Evolutionary conservation across 2,113 vertebrate genomes (phyloP).

Genomic region (Tretioscincus oriximinensis): DNA sequence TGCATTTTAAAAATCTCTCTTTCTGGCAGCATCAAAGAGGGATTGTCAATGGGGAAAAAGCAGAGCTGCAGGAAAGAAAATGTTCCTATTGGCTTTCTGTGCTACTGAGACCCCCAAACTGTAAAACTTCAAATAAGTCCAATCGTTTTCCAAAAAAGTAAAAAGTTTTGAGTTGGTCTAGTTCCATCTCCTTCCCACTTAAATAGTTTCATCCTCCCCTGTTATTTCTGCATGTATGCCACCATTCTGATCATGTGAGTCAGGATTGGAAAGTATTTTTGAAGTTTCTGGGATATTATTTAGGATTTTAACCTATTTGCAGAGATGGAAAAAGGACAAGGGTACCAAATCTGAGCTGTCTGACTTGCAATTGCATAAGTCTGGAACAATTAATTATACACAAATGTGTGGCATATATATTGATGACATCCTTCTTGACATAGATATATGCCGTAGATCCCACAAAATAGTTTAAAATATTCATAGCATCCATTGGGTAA

Average conservation of each 20-base stretch:
- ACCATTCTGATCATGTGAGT: not conserved
- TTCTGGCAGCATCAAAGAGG: constrained; percentile 49
- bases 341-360: not conserved
- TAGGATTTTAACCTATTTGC: not conserved
- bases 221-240: not conserved
- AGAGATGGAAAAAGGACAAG: not conserved
- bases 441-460: not conserved
- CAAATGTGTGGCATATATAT: too few relatives aligned
- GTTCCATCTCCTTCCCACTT: constrained; percentile 36
- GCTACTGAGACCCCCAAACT: constrained; percentile 29
- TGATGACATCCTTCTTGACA: not conserved
- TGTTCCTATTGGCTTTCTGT: constrained; percentile 42
- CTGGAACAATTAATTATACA: not conserved
- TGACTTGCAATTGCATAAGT: not conserved
- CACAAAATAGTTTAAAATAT: not conserved
- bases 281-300: not conserved
- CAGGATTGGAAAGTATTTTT: not conserved
- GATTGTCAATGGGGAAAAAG: constrained; percentile 27
- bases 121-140: constrained; percentile 29
- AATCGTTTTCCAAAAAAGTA: constrained; percentile 31
- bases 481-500: not conserved
- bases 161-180: constrained; percentile 13
- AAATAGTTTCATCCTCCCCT: not conserved
- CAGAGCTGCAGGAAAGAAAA: constrained; percentile 46
- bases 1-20: constrained; percentile 22